Base-by-base conservation (phyloP, 2,797 vertebrate species). In the Coccyzus lansbergi region DNA sequence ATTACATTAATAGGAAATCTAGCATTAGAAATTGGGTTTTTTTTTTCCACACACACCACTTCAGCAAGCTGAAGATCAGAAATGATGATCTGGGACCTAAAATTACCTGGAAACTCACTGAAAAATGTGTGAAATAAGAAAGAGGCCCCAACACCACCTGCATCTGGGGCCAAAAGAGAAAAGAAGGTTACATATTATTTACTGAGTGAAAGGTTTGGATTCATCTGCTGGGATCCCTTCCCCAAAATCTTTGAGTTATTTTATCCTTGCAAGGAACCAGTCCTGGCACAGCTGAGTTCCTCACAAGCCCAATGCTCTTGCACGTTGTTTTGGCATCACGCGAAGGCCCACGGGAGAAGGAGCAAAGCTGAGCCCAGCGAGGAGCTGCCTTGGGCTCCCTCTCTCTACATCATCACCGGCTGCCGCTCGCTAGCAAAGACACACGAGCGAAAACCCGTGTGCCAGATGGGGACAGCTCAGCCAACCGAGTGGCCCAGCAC, bases 11-110 rank as follows among this genome's bases (percentile, higher is more conserved):
- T 36, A 77, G 31, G 80, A 79, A 87, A 87, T 40, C 36, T n/a
- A 56, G 24, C 65, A 34, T 89, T 88, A 94, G 77, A 70, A 94
- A 93, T 89, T 15, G 40, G 78, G 81, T 62, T n/a, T n/a, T n/a
- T 34, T 64, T 40, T 60, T 72, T 64, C 76, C 82, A 74, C 24
- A 5, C 13, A 29, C 48, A 12, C 29, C 1, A 0, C 38, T 85
- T 55, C 72, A 87, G 26, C 38, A 40, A 42, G 5, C 56, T 36
- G 31, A 58, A 15, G 46, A 68, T 55, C 1, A 71, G 9, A 33
- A 65, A 64, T 16, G 13, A 56, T 68, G 42, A 62, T 24, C 18
- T 17, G 19, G 58, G 28, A 28, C 48, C 65, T 38, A 14, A 67
- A 82, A 29, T 4, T 21, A 55, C 59, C 83, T 48, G 48, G 24